phyloP scores from a whole-genome alignment of 2,888 invertebrate genomes.

The Neoscelio sp. region DNA sequence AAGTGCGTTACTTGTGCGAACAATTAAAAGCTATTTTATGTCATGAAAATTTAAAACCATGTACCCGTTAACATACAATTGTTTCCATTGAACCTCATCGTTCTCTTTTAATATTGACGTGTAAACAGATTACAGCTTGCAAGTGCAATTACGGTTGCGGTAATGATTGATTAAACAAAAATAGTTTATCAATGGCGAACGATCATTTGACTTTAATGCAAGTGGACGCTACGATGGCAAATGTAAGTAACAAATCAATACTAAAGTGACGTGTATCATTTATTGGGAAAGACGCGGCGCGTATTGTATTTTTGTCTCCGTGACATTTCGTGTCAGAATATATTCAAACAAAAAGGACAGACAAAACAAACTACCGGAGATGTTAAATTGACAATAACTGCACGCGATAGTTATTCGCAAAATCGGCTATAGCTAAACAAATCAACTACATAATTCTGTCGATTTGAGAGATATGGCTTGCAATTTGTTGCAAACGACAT shows the following conservation, averaged over 20 bases:
- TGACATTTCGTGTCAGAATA: constrained; percentile 14
- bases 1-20: constrained; percentile 82
- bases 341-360: constrained; percentile 5
- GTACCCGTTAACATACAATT: constrained; percentile 48
- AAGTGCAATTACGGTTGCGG: too few relatives aligned
- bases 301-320: constrained; percentile 39
- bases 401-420: constrained; percentile 57
- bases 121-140: constrained; percentile 22
- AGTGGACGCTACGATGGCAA: constrained; percentile 47
- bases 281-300: constrained; percentile 38
- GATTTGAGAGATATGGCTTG: constrained; percentile 78
- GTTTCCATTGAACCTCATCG: too few relatives aligned
- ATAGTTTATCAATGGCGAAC: constrained; percentile 12
- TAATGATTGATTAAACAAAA: too few relatives aligned
- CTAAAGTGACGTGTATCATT: constrained; percentile 23
- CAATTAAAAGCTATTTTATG: constrained; percentile 77
- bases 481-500: constrained; percentile 24
- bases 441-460: constrained; percentile 74
- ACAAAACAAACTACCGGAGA: constrained; percentile 37
- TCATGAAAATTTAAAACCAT: constrained; percentile 74
- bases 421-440: constrained; percentile 74
- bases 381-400: not conserved
- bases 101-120: not conserved
- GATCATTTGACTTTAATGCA: constrained; percentile 30
- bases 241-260: constrained; percentile 50